A percentile compares a stretch with the other conserved stretches of the same genome.
Evolutionary conservation across 2,888 invertebrate genomes (phyloP).

Genomic region (Hydrotaea diabolus): DNA sequence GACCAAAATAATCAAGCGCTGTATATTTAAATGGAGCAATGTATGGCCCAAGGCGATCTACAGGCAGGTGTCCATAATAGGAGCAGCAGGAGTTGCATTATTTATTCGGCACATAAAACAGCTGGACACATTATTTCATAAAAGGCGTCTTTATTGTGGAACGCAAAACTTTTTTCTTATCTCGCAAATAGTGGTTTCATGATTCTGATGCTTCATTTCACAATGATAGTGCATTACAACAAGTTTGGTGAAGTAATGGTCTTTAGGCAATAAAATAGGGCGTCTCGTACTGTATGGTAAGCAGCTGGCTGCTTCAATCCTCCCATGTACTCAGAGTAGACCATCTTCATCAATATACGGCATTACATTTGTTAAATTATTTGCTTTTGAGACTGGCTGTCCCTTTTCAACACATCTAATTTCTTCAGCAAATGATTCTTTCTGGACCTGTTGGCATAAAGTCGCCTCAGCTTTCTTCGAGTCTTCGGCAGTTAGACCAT

Average conservation of each 20-base stretch:
- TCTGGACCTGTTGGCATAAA: no score
- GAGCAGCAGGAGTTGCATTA: slow-evolving; percentile 47
- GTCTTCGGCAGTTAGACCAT: not conserved
- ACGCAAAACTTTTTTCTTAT: slow-evolving; percentile 56
- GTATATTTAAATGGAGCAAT: no score
- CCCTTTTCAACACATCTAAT: not conserved
- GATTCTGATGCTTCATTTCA: no score
- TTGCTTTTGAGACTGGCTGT: no score
- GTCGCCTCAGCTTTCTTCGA: slow-evolving; percentile 10
- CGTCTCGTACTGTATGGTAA: no score
- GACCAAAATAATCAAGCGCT: slow-evolving; percentile 54
- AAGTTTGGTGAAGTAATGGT: slow-evolving; percentile 53
- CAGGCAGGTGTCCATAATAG: no score
- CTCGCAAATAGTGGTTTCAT: slow-evolving; percentile 49
- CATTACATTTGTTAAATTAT: slow-evolving; percentile 54
- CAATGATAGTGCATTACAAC: no score
- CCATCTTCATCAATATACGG: no score
- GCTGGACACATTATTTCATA: slow-evolving; percentile 39
- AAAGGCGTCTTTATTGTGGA: slow-evolving; percentile 38
- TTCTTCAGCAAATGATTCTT: slow-evolving; percentile 8
- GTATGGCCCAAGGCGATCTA: no score
- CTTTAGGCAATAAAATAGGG: slow-evolving; percentile 58
- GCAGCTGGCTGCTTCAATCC: no score
- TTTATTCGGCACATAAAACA: slow-evolving; percentile 51
- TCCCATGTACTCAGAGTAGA: no score